These are phyloP conservation scores for Condylura cristata DNA, from an alignment of 2,113 vertebrate genomes.

Conservation along the genomic window DNA sequence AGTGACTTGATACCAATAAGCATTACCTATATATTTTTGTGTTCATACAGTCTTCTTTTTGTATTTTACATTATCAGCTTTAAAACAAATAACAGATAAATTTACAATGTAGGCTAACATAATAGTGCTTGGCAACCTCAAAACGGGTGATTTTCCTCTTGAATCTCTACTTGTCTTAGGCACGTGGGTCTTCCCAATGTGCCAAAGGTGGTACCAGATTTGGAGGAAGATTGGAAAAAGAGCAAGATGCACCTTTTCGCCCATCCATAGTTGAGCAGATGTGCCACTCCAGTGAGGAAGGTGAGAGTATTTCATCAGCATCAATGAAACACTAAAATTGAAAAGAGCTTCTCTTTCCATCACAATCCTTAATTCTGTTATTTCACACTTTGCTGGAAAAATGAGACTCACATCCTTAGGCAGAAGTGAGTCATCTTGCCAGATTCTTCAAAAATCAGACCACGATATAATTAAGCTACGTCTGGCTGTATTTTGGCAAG, in stretches of 20 bases:
- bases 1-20: not conserved
- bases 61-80: not conserved
- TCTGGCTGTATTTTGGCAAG: constrained; percentile 48
- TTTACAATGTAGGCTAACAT: not conserved
- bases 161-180: not conserved
- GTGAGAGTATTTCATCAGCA: not conserved
- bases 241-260: not conserved
- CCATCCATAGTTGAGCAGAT: not conserved
- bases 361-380: not conserved
- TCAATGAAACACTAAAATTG: not conserved
- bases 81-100: not conserved
- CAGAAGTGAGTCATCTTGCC: not conserved
- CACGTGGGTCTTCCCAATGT: not conserved
- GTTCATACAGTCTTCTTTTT: not conserved
- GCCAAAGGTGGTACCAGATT: not conserved
- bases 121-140: not conserved
- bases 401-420: constrained; percentile 47
- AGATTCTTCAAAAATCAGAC: constrained; percentile 53
- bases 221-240: not conserved
- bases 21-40: not conserved
- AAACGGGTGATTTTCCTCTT: not conserved
- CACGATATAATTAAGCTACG: constrained; percentile 21
- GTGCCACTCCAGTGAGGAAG: not conserved
- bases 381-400: not conserved
- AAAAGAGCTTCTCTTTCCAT: not conserved